Evolutionary conservation across 2,797 vertebrate genomes (phyloP), one percentile per base, ranked within the genome.

Genomic region (Dicrostonyx torquatus): DNA sequence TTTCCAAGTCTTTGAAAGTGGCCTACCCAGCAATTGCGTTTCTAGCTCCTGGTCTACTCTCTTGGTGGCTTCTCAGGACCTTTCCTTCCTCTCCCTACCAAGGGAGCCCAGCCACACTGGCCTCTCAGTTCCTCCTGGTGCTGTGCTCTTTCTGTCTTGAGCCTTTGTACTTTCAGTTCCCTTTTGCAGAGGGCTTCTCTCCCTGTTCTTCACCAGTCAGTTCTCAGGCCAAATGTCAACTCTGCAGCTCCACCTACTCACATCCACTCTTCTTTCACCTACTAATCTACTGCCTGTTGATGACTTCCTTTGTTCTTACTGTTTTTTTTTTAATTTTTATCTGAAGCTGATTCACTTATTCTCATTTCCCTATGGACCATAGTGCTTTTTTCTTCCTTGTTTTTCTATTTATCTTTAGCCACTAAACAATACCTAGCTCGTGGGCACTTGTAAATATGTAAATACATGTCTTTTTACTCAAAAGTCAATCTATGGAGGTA

Each of bases 91-190:
- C 0, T 8, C 1, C 20, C 68, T 34, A 6, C 43, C 26, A 24
- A 60, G 40, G 10, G 0, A 1, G 43, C 34, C 70, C 45, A 82
- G 76, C 79, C 89, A 29, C 89, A 60, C 2, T 48, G 87, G 34
- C 48, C 68, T 96, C 84, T 95, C 95, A 22, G 92, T 94, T 97
- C 96, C 89, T 87, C 22, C 0, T 48, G 43, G n/a, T 73, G 34
- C 34, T 0, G 5, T 88, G 80, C 34, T 87, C 24, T 85, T 94
- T 91, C 80, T 96, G 40, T 87, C 84, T 62, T 84, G 80, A 86
- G 50, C 73, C 73, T 90, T 79, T 78, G 76, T 31, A 60, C 48
- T 82, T 93, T 91, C 66, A 24, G 83, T 95, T 97, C 91, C n/a
- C 68, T 78, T 48, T 82, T 73, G 0, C 58, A 8, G 34, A 55